Evolutionary conservation across 2,113 vertebrate species (phyloP).

Genomic region (Donacobius atricapilla): DNA sequence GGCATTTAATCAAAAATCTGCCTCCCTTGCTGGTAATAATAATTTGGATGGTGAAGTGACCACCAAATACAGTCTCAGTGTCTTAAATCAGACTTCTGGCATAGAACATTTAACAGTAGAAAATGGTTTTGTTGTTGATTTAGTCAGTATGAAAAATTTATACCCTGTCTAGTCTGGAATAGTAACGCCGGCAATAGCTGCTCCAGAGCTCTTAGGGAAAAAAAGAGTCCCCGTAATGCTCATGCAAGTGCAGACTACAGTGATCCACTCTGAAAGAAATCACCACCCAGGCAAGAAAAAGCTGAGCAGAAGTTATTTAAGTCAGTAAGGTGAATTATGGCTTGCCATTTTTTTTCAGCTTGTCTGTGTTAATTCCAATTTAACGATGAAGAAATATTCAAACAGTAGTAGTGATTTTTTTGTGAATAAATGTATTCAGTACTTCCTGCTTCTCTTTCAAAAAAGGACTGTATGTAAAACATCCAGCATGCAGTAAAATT

Average conservation of each 20-base stretch:
- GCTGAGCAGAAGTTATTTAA: not conserved
- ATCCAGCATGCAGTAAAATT: fast-evolving
- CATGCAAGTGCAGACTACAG: not conserved
- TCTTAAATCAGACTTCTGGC: not conserved
- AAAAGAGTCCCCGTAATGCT: not conserved
- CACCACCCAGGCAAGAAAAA: not conserved
- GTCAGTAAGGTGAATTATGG: not conserved
- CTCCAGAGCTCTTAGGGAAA: not conserved
- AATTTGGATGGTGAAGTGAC: not conserved
- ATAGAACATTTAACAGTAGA: not conserved
- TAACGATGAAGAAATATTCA: not conserved
- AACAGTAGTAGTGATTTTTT: not conserved
- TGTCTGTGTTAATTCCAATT: not conserved
- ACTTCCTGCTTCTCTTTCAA: not conserved
- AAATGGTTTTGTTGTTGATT: not conserved
- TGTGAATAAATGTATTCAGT: not conserved
- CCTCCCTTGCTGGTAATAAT: not conserved
- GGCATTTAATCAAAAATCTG: not conserved
- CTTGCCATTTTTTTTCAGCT: not conserved
- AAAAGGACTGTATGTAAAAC: not conserved
- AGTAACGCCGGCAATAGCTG: not conserved
- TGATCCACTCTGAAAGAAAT: not conserved
- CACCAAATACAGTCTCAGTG: not conserved
- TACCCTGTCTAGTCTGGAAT: not conserved
- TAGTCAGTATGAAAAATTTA: not conserved